Percentiles rank a stretch among this genome's conserved stretches.
Evolutionary conservation across 2,113 vertebrate species (phyloP).

Genomic region (Clinocottus analis): DNA sequence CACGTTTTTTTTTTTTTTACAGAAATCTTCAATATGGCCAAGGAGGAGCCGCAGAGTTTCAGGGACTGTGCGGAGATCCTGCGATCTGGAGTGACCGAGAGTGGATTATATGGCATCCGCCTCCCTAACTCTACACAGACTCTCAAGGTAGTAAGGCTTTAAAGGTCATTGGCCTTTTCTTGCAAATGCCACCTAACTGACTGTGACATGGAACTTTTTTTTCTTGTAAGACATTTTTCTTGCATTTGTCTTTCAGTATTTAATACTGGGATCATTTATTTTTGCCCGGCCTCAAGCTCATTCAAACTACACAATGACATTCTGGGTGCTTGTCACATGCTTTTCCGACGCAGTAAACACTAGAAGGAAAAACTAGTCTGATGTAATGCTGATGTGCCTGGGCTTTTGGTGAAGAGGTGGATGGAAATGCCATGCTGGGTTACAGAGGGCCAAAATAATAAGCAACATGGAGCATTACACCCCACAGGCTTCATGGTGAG

Average conservation of each 20-base stretch:
- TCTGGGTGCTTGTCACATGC: slow-evolving; percentile 45
- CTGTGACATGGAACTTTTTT: slow-evolving; percentile 45
- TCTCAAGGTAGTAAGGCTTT: slow-evolving; percentile 76
- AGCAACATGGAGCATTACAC: slow-evolving; percentile 46
- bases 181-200: slow-evolving; percentile 65
- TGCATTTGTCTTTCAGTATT: slow-evolving; percentile 9
- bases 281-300: slow-evolving; percentile 10
- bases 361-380: slow-evolving; percentile 41
- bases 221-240: slow-evolving; percentile 12
- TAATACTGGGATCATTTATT: background rate
- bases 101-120: slow-evolving; percentile 81
- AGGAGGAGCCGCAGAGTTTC: slow-evolving; percentile 73
- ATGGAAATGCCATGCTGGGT: slow-evolving; percentile 62
- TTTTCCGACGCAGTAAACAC: slow-evolving; percentile 39
- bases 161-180: slow-evolving; percentile 67
- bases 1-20: slow-evolving; percentile 41
- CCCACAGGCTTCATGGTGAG: slow-evolving; percentile 50
- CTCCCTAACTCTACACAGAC: slow-evolving; percentile 81
- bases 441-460: slow-evolving; percentile 60
- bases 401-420: slow-evolving; percentile 15
- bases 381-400: slow-evolving; percentile 54
- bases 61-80: slow-evolving; percentile 85
- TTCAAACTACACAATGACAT: slow-evolving; percentile 26
- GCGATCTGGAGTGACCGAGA: slow-evolving; percentile 80
- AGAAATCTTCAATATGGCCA: slow-evolving; percentile 76